These are phyloP conservation scores for Copsychus sechellarum DNA, from an alignment of 2,113 vertebrate genomes.

Conservation along the genomic window DNA sequence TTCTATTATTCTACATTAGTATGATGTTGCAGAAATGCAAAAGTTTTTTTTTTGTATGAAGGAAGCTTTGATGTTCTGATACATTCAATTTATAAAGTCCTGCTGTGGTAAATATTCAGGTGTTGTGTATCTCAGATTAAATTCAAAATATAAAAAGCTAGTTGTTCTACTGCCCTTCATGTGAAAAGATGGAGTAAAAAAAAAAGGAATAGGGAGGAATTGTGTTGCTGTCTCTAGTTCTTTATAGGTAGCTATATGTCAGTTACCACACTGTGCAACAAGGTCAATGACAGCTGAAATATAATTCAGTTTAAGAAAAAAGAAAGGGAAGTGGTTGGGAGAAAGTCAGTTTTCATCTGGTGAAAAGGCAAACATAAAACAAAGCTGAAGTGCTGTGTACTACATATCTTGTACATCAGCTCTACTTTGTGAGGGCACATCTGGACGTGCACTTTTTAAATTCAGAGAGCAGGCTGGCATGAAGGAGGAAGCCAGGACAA, in stretches of 20 bases:
- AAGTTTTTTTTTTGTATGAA: background rate
- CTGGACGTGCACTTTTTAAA: background rate
- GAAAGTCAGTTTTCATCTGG: background rate
- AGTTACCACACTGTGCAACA: background rate
- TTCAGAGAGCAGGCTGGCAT: background rate
- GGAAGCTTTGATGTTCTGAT: background rate
- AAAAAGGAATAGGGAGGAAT: background rate
- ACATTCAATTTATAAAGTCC: accelerated
- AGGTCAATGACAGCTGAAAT: background rate
- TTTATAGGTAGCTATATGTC: background rate
- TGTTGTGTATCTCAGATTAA: background rate
- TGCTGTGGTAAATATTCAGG: background rate
- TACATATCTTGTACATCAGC: background rate
- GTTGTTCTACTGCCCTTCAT: background rate
- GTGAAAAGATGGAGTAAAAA: background rate
- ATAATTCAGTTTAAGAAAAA: background rate
- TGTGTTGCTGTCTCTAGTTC: background rate
- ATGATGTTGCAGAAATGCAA: background rate
- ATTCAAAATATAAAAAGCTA: background rate
- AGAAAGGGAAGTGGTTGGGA: background rate
- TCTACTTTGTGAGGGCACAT: background rate
- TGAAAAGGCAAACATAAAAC: background rate
- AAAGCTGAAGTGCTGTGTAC: background rate
- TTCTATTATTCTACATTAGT: background rate
- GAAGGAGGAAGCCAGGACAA: background rate